A percentile compares a stretch with the other conserved stretches of the same genome.
Conservation (phyloP, 2,888 invertebrate species). For the Diaphora mendica region DNA sequence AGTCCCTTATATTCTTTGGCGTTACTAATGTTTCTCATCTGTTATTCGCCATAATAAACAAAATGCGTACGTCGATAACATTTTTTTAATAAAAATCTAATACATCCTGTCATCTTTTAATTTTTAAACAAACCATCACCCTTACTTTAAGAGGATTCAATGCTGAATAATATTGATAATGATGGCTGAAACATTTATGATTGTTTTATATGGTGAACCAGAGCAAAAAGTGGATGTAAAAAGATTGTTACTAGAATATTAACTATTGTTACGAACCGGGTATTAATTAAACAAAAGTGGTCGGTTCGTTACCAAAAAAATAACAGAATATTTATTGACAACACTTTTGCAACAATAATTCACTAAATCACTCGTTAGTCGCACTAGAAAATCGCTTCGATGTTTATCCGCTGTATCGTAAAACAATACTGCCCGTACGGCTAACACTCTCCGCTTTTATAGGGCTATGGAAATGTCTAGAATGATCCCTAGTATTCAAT, state of each 20-base stretch:
- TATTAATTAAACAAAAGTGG: too few relatives aligned
- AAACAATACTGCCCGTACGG: too few relatives aligned
- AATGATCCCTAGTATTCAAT: too few relatives aligned
- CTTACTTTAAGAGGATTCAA: not conserved
- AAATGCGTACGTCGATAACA: not conserved
- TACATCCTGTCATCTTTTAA: not conserved
- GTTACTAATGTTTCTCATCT: constrained; percentile 57
- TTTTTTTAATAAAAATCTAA: not conserved
- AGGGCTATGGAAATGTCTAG: too few relatives aligned
- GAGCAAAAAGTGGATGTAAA: not conserved
- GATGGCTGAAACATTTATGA: not conserved
- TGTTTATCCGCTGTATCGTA: too few relatives aligned
- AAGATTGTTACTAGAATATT: not conserved
- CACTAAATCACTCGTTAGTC: too few relatives aligned
- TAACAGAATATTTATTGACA: too few relatives aligned
- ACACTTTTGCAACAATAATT: too few relatives aligned
- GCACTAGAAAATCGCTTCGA: too few relatives aligned
- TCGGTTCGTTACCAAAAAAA: too few relatives aligned
- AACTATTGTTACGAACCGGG: too few relatives aligned
- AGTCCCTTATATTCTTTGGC: constrained; percentile 57
- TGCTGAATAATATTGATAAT: not conserved
- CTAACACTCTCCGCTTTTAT: too few relatives aligned
- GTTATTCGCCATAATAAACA: constrained; percentile 24
- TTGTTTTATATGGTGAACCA: not conserved
- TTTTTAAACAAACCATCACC: not conserved